Evolutionary conservation across 1,140 invertebrate species (phyloP), one percentile per base, ranked within the genome.

Genomic region (Microplitis mediator): DNA sequence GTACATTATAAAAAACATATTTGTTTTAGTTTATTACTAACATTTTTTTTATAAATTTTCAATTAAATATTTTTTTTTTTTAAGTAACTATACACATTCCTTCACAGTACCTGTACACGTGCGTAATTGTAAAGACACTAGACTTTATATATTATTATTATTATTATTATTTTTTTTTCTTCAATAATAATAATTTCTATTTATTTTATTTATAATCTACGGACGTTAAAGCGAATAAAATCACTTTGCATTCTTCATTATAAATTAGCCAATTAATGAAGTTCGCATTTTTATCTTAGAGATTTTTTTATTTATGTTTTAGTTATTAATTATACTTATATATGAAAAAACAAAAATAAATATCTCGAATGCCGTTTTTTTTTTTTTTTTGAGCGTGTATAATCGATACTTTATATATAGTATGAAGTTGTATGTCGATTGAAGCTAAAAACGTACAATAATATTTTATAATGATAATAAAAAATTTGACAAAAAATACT

Each of bases 161-260:
- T 23, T 23, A 23, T 23, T 23, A 2, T 23, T 23, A n/a, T 23
- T 23, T 23, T 23, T 58, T 31, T 31, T 31, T 45, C 3, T 45
- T 45, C 5, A 81, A 77, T 81, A 80, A 79, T 34, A 75, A 81
- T 79, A 79, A 70, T 69, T 77, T 68, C 77, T 45, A 45, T 45
- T 45, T 45, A 45, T 45, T 45, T 45, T 45, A 45, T 45, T 45
- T 81, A 80, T 77, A 73, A 69, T 78, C 79, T 83, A 81, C 76
- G 80, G 78, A 82, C 79, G 79, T 79, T 81, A 81, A 82, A 81
- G 79, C 80, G 78, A 77, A 80, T 85, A 82, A 82, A 82, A 81
- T 84, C 80, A 85, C 80, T 82, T 81, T 78, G 72, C 77, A 75
- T 74, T 80, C 75, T 75, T 72, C 71, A 67, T 79, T 45, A 56